Evolutionary conservation across 2,888 invertebrate genomes (phyloP).

Genomic region (Noctuana brunneofusca): DNA sequence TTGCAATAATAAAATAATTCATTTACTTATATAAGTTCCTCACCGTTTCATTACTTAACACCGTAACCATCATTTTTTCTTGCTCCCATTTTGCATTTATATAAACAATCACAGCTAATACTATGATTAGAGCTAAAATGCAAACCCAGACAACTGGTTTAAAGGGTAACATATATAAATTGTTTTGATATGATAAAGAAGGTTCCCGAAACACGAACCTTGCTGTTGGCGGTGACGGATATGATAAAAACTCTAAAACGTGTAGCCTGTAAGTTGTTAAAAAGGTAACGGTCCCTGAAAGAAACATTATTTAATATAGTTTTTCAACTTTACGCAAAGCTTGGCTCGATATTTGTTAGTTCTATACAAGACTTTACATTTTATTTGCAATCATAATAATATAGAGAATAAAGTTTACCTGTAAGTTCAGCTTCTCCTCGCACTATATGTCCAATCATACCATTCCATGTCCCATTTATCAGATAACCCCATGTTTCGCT

Average conservation of each 20-base stretch:
- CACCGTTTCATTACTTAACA: slow-evolving; percentile 30
- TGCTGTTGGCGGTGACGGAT: slow-evolving; percentile 61
- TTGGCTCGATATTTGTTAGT: too few species aligned
- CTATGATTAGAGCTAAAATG: slow-evolving; percentile 65
- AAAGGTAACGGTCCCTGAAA: slow-evolving; percentile 56
- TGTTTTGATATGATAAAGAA: slow-evolving; percentile 84
- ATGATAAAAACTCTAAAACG: slow-evolving; percentile 71
- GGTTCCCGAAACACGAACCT: slow-evolving; percentile 85
- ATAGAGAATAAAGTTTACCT: slow-evolving; percentile 44
- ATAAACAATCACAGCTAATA: slow-evolving; percentile 53
- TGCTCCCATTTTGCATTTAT: slow-evolving; percentile 62
- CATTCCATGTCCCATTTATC: slow-evolving; percentile 60
- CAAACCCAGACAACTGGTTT: slow-evolving; percentile 83
- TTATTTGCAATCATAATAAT: neutral
- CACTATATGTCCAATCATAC: slow-evolving; percentile 58
- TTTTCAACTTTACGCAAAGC: too few species aligned
- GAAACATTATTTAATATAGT: neutral
- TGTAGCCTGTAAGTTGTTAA: slow-evolving; percentile 47
- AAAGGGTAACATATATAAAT: slow-evolving; percentile 86
- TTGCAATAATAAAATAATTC: too few species aligned
- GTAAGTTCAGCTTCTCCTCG: slow-evolving; percentile 58
- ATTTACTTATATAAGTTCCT: slow-evolving; percentile 46
- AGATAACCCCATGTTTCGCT: slow-evolving; percentile 62
- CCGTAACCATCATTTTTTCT: slow-evolving; percentile 38
- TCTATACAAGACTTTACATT: too few species aligned